phyloP scores from a whole-genome alignment of 1,140 invertebrate species.

The Musca domestica region DNA sequence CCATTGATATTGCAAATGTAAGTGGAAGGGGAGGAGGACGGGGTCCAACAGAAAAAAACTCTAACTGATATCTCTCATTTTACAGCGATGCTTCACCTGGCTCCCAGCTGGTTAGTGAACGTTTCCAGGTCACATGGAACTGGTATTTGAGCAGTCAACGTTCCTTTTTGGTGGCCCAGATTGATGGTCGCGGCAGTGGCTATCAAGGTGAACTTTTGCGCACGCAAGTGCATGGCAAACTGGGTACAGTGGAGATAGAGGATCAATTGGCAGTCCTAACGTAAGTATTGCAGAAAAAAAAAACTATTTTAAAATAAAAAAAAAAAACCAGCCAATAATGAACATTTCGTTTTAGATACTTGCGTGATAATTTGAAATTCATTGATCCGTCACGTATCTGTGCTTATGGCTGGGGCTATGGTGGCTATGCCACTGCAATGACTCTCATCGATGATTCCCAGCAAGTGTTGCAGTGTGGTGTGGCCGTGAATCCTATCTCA shows the following conservation, averaged over 20 bases:
- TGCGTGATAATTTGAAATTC: conserved; percentile 70
- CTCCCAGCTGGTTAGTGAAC: conserved; percentile 71
- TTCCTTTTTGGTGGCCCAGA: conserved; percentile 74
- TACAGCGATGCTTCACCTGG: conserved; percentile 71
- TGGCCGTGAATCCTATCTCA: conserved; percentile 77
- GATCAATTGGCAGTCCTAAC: conserved; percentile 83
- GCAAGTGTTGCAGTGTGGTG: conserved; percentile 73
- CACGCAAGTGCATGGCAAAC: conserved; percentile 68
- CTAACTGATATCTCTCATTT: too few relatives aligned
- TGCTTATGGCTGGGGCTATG: conserved; percentile 70
- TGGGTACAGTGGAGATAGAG: conserved; percentile 68
- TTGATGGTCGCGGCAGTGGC: conserved; percentile 76
- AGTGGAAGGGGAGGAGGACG: conserved; percentile 56
- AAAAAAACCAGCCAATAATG: not conserved
- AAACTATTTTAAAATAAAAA: too few relatives aligned
- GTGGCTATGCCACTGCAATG: conserved; percentile 70
- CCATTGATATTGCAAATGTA: conserved; percentile 78
- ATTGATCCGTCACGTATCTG: conserved; percentile 72
- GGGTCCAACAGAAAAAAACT: not conserved
- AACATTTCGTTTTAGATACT: conserved; percentile 58
- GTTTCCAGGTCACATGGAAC: conserved; percentile 72
- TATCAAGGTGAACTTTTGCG: conserved; percentile 73
- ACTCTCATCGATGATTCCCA: conserved; percentile 70
- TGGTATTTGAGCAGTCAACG: conserved; percentile 73
- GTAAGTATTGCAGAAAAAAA: conserved; percentile 53